phyloP scores from a whole-genome alignment of 2,797 vertebrate genomes.

The Podarcis siculus region DNA sequence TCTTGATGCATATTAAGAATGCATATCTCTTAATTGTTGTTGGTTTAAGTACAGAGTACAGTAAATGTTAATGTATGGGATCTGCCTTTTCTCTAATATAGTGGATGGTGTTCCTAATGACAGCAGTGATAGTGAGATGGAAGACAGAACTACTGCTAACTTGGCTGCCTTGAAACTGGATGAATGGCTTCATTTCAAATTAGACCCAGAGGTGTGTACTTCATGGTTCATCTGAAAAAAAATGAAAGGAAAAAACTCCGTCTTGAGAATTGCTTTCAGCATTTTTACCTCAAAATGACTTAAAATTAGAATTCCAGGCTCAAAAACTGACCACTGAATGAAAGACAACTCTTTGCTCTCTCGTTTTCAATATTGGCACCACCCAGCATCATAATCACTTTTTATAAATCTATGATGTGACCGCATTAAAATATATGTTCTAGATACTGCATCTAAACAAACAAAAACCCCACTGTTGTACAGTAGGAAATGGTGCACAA shows the following conservation, averaged over 20 bases:
- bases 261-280: not conserved
- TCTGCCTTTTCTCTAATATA: constrained; percentile 61
- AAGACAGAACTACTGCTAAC: constrained; percentile 78
- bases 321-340: not conserved
- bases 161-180: constrained; percentile 85
- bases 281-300: not conserved
- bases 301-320: not conserved
- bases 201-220: constrained; percentile 85
- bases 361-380: too few species aligned
- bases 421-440: too few species aligned
- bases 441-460: not conserved
- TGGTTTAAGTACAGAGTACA: too few species aligned
- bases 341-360: not conserved
- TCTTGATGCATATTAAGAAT: not conserved
- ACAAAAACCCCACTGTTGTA: not conserved
- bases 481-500: not conserved
- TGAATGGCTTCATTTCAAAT: constrained; percentile 88
- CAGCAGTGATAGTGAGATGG: constrained; percentile 89
- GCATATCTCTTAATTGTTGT: not conserved
- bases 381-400: too few species aligned
- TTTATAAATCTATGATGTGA: too few species aligned
- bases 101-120: constrained; percentile 76
- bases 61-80: not conserved
- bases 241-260: not conserved
- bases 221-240: not conserved